phyloP scores from a whole-genome alignment of 2,113 vertebrate species.

The Lycaon pictus region DNA sequence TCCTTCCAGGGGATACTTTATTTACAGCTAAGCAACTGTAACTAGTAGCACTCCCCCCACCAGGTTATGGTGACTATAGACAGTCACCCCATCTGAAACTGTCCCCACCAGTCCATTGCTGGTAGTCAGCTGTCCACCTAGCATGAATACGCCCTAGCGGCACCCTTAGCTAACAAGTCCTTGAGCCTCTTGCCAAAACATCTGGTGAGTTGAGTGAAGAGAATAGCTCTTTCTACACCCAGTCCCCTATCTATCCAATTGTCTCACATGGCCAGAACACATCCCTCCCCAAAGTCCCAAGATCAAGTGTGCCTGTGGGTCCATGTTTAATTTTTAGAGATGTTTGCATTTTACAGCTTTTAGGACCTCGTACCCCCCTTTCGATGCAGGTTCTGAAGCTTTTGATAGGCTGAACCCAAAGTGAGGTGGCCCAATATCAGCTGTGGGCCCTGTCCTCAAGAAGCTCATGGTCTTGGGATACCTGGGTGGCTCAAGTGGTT shows the following conservation, averaged over 20 bases:
- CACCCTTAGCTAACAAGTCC: background rate
- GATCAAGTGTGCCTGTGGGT: background rate
- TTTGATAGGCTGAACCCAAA: background rate
- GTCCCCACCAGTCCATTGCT: background rate
- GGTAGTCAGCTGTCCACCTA: background rate
- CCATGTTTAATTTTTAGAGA: background rate
- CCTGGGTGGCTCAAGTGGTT: no score
- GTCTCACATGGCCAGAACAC: background rate
- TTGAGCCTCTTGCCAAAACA: background rate
- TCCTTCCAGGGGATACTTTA: slow-evolving; percentile 74
- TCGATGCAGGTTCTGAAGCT: background rate
- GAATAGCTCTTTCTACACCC: background rate
- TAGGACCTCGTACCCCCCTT: background rate
- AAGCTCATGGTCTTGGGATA: background rate
- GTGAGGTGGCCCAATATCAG: background rate
- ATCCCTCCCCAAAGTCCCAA: background rate
- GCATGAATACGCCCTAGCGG: background rate
- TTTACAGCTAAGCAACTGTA: slow-evolving; percentile 79
- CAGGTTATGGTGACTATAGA: slow-evolving; percentile 36
- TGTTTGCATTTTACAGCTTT: background rate
- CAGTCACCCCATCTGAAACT: slow-evolving; percentile 58
- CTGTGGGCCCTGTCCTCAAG: slow-evolving; percentile 46
- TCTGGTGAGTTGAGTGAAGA: background rate
- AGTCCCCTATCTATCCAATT: background rate
- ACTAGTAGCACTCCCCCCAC: slow-evolving; percentile 5